These are phyloP conservation scores for Apocheima hispidaria DNA, from an alignment of 2,888 invertebrate species.

Conservation along the genomic window DNA sequence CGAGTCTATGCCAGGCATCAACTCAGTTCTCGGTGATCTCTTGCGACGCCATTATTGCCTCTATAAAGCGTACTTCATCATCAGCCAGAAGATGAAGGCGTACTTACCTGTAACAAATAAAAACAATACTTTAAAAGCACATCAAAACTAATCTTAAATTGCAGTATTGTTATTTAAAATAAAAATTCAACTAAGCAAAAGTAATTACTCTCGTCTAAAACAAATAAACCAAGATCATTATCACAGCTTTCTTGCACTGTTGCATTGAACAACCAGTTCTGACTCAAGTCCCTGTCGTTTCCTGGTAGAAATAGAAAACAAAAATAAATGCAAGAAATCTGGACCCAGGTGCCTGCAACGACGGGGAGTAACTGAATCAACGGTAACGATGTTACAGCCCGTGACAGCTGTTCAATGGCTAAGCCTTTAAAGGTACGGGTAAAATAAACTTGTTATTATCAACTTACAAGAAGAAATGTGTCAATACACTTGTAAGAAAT, in stretches of 20 bases:
- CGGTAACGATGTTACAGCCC: conserved; percentile 22
- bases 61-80: too few relatives aligned
- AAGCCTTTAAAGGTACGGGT: neutral
- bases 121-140: neutral
- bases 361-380: conserved; percentile 22
- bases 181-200: too few relatives aligned
- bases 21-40: too few relatives aligned
- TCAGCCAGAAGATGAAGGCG: too few relatives aligned
- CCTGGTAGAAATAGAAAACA: conserved; percentile 36
- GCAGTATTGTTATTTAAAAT: too few relatives aligned
- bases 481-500: too few relatives aligned
- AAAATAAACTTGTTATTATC: neutral
- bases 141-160: too few relatives aligned
- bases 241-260: too few relatives aligned
- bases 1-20: too few relatives aligned
- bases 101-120: neutral
- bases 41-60: too few relatives aligned
- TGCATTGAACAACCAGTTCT: conserved; percentile 2
- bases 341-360: conserved; percentile 6
- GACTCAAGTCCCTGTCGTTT: neutral
- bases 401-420: conserved; percentile 9
- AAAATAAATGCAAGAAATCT: conserved; percentile 36
- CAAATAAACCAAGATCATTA: too few relatives aligned
- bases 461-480: neutral
- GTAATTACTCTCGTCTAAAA: too few relatives aligned